These are phyloP conservation scores for Agrotis clavis DNA, from an alignment of 2,888 invertebrate species.

Conservation along the genomic window DNA sequence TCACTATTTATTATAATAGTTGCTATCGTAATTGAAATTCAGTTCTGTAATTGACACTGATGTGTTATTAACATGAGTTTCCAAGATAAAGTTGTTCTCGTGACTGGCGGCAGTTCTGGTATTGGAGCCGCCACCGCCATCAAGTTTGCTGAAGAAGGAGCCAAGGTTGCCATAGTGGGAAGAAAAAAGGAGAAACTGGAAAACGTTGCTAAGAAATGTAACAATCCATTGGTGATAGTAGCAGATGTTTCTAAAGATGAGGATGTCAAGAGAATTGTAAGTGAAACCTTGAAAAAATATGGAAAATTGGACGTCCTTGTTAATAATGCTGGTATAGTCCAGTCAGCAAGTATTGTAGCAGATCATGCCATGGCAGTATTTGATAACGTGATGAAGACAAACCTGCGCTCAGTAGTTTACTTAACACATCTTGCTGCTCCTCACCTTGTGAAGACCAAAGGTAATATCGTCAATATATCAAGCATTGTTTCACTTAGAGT, in stretches of 20 bases:
- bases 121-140: slow-evolving; percentile 68
- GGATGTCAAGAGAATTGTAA: slow-evolving; percentile 32
- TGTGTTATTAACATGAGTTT: slow-evolving; percentile 61
- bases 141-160: slow-evolving; percentile 60
- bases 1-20: not conserved
- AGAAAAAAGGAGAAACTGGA: slow-evolving; percentile 58
- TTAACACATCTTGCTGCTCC: slow-evolving; percentile 61
- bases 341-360: not conserved
- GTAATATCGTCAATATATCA: slow-evolving; percentile 94
- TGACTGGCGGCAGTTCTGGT: slow-evolving; percentile 70
- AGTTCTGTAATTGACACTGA: not conserved
- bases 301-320: slow-evolving; percentile 31
- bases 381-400: slow-evolving; percentile 48
- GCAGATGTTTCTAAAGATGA: slow-evolving; percentile 40
- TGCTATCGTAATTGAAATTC: not conserved
- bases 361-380: slow-evolving; percentile 44
- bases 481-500: slow-evolving; percentile 38
- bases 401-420: slow-evolving; percentile 53
- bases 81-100: slow-evolving; percentile 65
- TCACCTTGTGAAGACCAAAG: slow-evolving; percentile 62
- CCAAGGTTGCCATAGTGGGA: slow-evolving; percentile 63
- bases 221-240: slow-evolving; percentile 28
- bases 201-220: slow-evolving; percentile 29
- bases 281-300: slow-evolving; percentile 29
- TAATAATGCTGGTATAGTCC: slow-evolving; percentile 30